These are phyloP conservation scores for Drosophila nasuta DNA, from an alignment of 1,140 invertebrate genomes.

Conservation along the genomic window DNA sequence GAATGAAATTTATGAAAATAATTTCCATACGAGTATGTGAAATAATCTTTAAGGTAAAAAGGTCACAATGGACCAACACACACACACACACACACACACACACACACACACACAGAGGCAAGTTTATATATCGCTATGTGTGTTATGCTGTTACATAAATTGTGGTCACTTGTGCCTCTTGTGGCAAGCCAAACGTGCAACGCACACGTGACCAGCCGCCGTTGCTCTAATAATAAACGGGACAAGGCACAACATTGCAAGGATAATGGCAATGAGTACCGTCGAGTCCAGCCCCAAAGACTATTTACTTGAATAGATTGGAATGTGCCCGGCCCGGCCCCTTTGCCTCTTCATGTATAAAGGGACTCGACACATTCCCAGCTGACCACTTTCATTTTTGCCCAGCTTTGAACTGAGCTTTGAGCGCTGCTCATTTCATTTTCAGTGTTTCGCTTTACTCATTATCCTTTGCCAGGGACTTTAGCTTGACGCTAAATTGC, in stretches of 20 bases:
- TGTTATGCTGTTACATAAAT: conserved; percentile 28
- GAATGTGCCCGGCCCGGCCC: neutral
- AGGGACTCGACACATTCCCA: conserved; percentile 2
- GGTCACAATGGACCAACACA: conserved; percentile 4
- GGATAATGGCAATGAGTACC: conserved; percentile 30
- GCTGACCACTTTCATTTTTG: neutral
- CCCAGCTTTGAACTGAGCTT: neutral
- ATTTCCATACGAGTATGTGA: conserved; percentile 50
- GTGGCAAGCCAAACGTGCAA: conserved; percentile 30
- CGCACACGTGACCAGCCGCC: conserved; percentile 34
- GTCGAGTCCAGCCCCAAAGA: conserved; percentile 8
- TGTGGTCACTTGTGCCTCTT: conserved; percentile 36
- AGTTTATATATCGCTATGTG: neutral
- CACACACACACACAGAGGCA: conserved; percentile 1
- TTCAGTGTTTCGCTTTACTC: conserved; percentile 1
- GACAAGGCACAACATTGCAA: conserved; percentile 19
- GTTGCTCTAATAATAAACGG: conserved; percentile 41
- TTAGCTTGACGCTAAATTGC: conserved; percentile 4
- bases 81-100: conserved; percentile 23
- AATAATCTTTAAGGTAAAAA: conserved; percentile 32
- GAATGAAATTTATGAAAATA: conserved; percentile 26
- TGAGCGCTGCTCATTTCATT: neutral
- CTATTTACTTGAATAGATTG: conserved; percentile 23
- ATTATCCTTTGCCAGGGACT: neutral
- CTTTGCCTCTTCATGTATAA: neutral